Percentiles rank a stretch among this genome's conserved stretches.
These are phyloP conservation scores for Hormaphis cornu DNA, from an alignment of 1,140 invertebrate genomes.

Conservation along the genomic window DNA sequence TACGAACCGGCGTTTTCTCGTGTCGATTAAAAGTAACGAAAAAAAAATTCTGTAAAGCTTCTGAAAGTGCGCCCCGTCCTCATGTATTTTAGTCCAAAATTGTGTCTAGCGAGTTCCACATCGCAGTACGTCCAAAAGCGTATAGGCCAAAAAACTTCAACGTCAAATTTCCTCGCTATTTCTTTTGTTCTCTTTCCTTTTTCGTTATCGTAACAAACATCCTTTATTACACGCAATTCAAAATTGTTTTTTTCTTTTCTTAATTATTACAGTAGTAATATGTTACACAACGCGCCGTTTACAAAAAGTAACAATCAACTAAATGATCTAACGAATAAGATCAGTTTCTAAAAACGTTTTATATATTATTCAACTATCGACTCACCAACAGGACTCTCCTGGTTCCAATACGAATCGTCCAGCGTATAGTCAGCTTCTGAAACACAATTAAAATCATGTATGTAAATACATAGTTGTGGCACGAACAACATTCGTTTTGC, in stretches of 20 bases:
- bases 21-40: too few species aligned
- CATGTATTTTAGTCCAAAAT: too few species aligned
- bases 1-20: too few species aligned
- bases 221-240: background rate
- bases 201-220: background rate
- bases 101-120: too few species aligned
- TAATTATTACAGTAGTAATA: background rate
- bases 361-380: constrained; percentile 37
- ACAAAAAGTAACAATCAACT: background rate
- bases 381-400: constrained; percentile 77
- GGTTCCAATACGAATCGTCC: constrained; percentile 84
- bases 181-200: background rate
- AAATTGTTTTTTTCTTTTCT: constrained; percentile 15
- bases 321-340: background rate
- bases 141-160: too few species aligned
- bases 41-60: too few species aligned
- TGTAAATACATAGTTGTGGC: background rate
- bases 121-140: too few species aligned
- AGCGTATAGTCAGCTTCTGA: constrained; percentile 80
- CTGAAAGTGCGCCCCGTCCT: too few species aligned
- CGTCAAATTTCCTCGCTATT: too few species aligned
- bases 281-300: background rate
- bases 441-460: constrained; percentile 45
- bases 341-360: background rate
- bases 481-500: background rate